Conservation (phyloP, 2,888 invertebrate species). For the Oscheius sp. region DNA sequence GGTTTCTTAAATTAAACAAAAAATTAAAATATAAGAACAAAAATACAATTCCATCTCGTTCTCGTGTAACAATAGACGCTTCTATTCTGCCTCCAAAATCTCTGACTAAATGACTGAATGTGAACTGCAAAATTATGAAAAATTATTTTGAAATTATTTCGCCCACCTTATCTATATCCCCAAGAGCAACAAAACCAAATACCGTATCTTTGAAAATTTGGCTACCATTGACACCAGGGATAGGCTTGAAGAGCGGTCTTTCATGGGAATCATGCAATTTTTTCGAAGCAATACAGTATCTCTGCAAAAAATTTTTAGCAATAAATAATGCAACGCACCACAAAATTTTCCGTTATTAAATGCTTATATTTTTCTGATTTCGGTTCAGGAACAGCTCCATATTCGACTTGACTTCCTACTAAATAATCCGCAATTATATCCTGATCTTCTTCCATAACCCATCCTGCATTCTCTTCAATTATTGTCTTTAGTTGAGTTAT, state of each 20-base stretch:
- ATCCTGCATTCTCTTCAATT: slow-evolving; percentile 5
- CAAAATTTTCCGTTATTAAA: slow-evolving; percentile 22
- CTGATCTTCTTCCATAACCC: neutral
- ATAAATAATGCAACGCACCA: slow-evolving; percentile 1
- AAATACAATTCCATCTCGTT: slow-evolving; percentile 14
- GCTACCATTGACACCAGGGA: slow-evolving; percentile 21
- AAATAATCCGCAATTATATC: slow-evolving; percentile 23
- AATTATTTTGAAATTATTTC: neutral
- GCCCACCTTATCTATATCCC: slow-evolving; percentile 5
- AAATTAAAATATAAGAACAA: neutral
- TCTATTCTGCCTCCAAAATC: slow-evolving; percentile 23
- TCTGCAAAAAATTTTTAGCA: slow-evolving; percentile 4
- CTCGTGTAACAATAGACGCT: slow-evolving; percentile 11
- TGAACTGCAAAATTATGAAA: neutral
- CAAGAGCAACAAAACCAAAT: slow-evolving; percentile 21
- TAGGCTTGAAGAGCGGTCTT: slow-evolving; percentile 16
- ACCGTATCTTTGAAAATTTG: slow-evolving; percentile 11
- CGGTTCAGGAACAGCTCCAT: neutral
- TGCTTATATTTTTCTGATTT: neutral
- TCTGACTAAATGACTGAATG: slow-evolving; percentile 1
- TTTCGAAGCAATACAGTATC: slow-evolving; percentile 4
- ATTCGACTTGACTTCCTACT: slow-evolving; percentile 11
- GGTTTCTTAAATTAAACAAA: slow-evolving; percentile 10
- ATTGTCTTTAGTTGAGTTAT: neutral
- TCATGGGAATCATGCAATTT: neutral